phyloP scores from a whole-genome alignment of 37 sponge, comb jelly and placozoan species.

The Hexactinellida sp. region DNA sequence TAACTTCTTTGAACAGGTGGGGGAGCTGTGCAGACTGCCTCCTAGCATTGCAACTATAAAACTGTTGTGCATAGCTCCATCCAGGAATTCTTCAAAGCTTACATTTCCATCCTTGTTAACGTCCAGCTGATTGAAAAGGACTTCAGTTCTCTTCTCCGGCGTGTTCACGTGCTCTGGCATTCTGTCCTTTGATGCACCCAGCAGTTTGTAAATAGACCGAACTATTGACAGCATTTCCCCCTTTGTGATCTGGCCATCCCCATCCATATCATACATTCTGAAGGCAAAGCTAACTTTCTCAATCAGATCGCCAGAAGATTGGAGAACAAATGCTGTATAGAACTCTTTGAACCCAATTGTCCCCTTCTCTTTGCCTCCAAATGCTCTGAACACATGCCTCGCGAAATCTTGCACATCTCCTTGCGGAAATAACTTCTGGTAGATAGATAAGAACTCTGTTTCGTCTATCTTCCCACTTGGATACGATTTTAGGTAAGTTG shows the following conservation, averaged over 20 bases:
- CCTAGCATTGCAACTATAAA: not conserved
- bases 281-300: not conserved
- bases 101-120: not conserved
- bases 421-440: not conserved
- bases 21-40: not conserved
- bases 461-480: not conserved
- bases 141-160: not conserved
- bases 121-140: not conserved
- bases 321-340: not conserved
- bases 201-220: not conserved
- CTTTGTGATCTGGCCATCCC: not conserved
- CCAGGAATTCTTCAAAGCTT: not conserved
- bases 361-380: not conserved
- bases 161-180: not conserved
- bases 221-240: not conserved
- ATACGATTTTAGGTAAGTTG: not conserved
- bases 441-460: not conserved
- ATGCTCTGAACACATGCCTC: not conserved
- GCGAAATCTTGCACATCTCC: slow-evolving; percentile 1
- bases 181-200: not conserved
- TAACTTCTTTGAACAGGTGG: not conserved
- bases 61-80: not conserved
- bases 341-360: not conserved
- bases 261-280: slow-evolving; percentile 7
- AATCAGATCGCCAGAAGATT: not conserved